Evolutionary conservation across 2,113 vertebrate genomes (phyloP).

Genomic region (Pelecanus crispus): DNA sequence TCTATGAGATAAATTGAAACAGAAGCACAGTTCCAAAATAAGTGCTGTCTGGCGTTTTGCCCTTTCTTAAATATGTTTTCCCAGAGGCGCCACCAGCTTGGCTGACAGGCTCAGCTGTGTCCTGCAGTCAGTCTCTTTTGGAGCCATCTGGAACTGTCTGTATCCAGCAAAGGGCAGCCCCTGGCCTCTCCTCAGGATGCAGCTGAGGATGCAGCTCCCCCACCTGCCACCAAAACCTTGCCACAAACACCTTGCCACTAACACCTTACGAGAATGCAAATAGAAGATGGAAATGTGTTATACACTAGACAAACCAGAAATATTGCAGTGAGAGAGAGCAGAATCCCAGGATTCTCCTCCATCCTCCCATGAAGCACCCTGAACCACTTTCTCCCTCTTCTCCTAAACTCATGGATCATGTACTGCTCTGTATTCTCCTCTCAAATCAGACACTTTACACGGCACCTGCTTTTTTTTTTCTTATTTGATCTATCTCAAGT

Average conservation of each 20-base stretch:
- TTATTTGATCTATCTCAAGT: background rate
- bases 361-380: background rate
- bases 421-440: background rate
- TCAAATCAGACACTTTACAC: background rate
- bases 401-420: background rate
- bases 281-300: background rate
- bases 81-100: background rate
- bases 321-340: background rate
- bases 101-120: background rate
- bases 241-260: background rate
- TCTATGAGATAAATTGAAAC: background rate
- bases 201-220: background rate
- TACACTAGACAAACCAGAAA: background rate
- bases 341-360: background rate
- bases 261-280: background rate
- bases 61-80: background rate
- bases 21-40: background rate
- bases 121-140: background rate
- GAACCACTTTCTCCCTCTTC: background rate
- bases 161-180: background rate
- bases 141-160: background rate
- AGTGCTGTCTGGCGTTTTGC: background rate
- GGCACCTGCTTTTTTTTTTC: background rate
- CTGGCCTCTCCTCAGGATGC: background rate
- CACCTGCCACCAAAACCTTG: background rate